Percentiles rank a stretch among this genome's conserved stretches.
Evolutionary conservation across 2,888 invertebrate genomes (phyloP).

Genomic region (Ichneumoninae sp.): DNA sequence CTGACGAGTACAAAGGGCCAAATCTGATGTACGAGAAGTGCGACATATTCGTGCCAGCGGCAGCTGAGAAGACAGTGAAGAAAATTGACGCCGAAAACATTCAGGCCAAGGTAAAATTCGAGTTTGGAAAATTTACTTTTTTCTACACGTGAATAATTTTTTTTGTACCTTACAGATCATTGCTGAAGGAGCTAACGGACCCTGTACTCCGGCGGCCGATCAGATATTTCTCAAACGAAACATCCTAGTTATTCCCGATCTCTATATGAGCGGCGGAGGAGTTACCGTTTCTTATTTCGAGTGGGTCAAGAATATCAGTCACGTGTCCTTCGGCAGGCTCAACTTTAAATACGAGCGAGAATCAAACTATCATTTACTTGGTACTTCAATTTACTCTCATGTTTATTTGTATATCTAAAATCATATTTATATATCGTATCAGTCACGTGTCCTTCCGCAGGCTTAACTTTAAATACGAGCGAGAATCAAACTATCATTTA

Average conservation of each 20-base stretch:
- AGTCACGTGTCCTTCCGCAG: no score
- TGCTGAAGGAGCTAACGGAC: constrained; percentile 96
- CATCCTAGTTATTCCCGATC: constrained; percentile 92
- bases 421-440: neutral
- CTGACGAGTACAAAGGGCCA: constrained; percentile 92
- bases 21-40: constrained; percentile 95
- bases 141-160: neutral
- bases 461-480: no score
- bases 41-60: constrained; percentile 98
- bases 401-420: neutral
- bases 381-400: neutral
- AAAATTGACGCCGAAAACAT: constrained; percentile 95
- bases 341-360: constrained; percentile 95
- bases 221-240: constrained; percentile 89
- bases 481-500: no score
- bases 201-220: constrained; percentile 94
- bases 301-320: constrained; percentile 95
- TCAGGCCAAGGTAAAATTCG: constrained; percentile 85
- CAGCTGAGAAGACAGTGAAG: constrained; percentile 96
- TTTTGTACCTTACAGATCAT: constrained; percentile 87
- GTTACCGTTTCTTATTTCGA: constrained; percentile 97
- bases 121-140: neutral
- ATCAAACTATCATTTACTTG: constrained; percentile 91
- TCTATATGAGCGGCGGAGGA: constrained; percentile 92
- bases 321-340: constrained; percentile 94